Percentiles rank a stretch among this genome's conserved stretches.
These are phyloP conservation scores for Hydroisotoma schaefferi DNA, from an alignment of 2,888 invertebrate species.

Conservation along the genomic window DNA sequence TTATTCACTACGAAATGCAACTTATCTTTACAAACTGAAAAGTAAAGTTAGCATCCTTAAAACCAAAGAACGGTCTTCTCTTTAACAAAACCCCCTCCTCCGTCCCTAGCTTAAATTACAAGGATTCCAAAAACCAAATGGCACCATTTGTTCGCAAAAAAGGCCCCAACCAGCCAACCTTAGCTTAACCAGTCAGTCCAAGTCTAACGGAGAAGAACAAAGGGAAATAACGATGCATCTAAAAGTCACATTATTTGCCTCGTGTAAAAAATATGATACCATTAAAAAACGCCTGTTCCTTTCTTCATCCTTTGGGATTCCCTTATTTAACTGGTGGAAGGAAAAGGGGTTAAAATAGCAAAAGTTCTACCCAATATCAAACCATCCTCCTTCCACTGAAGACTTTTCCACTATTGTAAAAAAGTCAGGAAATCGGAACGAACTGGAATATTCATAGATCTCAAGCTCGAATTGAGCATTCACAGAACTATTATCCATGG, in stretches of 20 bases:
- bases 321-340: neutral
- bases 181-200: no score
- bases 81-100: neutral
- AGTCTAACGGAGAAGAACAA: conserved; percentile 23
- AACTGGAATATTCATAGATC: conserved; percentile 16
- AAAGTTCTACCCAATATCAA: neutral
- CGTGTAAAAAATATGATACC: conserved; percentile 29
- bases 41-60: no score
- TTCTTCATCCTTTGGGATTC: conserved; percentile 9
- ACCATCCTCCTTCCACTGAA: neutral
- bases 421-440: conserved; percentile 2
- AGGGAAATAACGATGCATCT: conserved; percentile 30
- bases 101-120: neutral
- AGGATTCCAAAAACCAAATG: neutral
- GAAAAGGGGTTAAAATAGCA: neutral
- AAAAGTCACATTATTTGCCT: conserved; percentile 36
- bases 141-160: neutral
- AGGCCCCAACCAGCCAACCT: neutral
- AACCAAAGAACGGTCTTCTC: no score
- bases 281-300: conserved; percentile 30
- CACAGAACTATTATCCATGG: no score
- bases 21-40: no score
- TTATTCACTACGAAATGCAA: no score
- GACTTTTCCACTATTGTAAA: neutral
- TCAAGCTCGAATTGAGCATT: no score